Percentiles rank a stretch among this genome's conserved stretches.
phyloP scores from a whole-genome alignment of 2,113 vertebrate genomes.

The Daboia siamensis region DNA sequence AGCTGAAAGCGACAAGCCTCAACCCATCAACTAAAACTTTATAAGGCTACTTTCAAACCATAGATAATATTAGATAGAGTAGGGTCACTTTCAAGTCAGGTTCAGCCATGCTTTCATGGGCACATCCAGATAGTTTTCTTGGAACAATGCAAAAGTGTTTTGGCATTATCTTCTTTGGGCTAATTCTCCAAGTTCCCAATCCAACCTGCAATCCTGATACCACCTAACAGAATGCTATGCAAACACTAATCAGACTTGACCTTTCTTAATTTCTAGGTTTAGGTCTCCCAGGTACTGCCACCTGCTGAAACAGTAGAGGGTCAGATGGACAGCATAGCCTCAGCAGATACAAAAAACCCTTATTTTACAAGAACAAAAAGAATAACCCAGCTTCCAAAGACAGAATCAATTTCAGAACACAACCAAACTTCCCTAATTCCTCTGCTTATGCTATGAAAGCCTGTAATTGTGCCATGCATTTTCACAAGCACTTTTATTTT shows the following conservation, averaged over 20 bases:
- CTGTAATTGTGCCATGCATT: not conserved
- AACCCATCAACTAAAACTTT: not conserved
- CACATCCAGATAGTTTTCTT: not conserved
- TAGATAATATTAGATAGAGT: not conserved
- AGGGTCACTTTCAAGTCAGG: not conserved
- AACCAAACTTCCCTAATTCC: not conserved
- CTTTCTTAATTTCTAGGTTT: not conserved
- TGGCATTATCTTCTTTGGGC: not conserved
- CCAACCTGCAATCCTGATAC: not conserved
- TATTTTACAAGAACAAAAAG: not conserved
- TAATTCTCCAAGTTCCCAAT: not conserved
- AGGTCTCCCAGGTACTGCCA: not conserved
- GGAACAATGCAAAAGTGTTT: not conserved
- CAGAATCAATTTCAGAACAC: not conserved
- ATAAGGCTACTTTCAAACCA: not conserved
- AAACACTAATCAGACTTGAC: not conserved
- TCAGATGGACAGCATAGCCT: not conserved
- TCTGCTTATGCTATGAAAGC: not conserved
- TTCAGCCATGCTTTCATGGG: not conserved
- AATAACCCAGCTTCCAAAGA: not conserved
- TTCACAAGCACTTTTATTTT: not conserved
- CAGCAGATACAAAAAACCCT: not conserved
- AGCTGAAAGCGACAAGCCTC: not conserved
- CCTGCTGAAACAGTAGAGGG: not conserved
- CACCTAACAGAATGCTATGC: not conserved